A percentile compares a stretch with the other conserved stretches of the same genome.
These are phyloP conservation scores for Antennarius maculatus DNA, from an alignment of 2,797 vertebrate species.

Conservation along the genomic window DNA sequence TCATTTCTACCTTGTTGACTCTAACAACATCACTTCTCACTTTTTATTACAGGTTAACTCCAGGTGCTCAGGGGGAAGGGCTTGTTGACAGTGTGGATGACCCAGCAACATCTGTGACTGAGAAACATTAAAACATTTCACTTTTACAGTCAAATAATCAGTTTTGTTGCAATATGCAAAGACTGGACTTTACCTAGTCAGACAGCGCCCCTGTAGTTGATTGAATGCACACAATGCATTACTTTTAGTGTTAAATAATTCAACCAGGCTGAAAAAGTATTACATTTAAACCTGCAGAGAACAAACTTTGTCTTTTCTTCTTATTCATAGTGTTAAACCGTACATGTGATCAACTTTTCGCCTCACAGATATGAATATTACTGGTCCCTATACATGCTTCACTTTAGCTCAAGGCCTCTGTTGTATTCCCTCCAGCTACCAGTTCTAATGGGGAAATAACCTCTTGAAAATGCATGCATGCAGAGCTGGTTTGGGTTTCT, in stretches of 20 bases:
- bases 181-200: not conserved
- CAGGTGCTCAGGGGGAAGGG: constrained; percentile 1
- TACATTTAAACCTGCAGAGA: not conserved
- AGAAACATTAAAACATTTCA: constrained; percentile 14
- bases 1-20: not conserved
- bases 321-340: not conserved
- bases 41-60: constrained; percentile 48
- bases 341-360: not conserved
- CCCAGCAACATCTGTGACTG: constrained; percentile 9
- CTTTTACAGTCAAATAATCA: not conserved
- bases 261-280: constrained; percentile 1
- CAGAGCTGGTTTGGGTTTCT: constrained; percentile 27
- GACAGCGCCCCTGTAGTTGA: not conserved
- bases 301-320: constrained; percentile 5
- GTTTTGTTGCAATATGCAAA: not conserved
- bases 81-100: constrained; percentile 2
- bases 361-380: constrained; percentile 22
- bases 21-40: constrained; percentile 26
- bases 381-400: constrained; percentile 19
- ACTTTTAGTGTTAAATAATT: too few relatives aligned
- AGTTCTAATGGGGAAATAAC: constrained; percentile 51
- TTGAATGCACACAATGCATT: not conserved
- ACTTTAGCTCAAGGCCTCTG: constrained; percentile 40
- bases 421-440: constrained; percentile 50
- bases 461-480: constrained; percentile 47